phyloP scores from a whole-genome alignment of 2,797 vertebrate genomes.

The Pterois miles region DNA sequence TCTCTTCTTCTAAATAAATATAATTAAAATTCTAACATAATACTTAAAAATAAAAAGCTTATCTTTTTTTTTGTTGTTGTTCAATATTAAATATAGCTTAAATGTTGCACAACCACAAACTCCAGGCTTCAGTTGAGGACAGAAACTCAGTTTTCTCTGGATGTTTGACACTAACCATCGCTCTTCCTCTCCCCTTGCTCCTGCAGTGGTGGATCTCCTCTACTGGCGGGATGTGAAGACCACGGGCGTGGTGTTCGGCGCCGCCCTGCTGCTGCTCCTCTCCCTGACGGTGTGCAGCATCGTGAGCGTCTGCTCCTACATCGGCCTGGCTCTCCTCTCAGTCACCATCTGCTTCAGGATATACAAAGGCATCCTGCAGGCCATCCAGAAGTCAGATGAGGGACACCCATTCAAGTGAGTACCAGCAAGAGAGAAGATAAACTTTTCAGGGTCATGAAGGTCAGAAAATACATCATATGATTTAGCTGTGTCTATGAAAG shows the following conservation, averaged over 20 bases:
- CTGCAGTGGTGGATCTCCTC: constrained; percentile 93
- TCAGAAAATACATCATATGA: neutral
- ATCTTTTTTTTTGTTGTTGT: neutral
- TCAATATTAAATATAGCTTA: neutral
- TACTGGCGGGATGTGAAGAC: constrained; percentile 98
- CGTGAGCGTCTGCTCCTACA: constrained; percentile 93
- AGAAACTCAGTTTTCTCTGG: neutral
- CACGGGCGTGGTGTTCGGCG: constrained; percentile 94
- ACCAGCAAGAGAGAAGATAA: no score
- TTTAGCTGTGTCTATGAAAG: no score
- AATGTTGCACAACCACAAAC: neutral
- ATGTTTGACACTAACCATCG: neutral
- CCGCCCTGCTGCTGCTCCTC: constrained; percentile 92
- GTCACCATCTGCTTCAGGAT: constrained; percentile 97
- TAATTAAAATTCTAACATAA: neutral
- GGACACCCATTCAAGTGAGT: constrained; percentile 98
- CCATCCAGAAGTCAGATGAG: constrained; percentile 96
- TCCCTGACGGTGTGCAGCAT: constrained; percentile 96
- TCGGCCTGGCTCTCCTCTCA: constrained; percentile 93
- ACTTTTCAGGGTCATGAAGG: neutral
- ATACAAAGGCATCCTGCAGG: constrained; percentile 97
- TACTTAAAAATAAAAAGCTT: neutral
- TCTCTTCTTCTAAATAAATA: no score
- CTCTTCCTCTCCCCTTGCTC: neutral
- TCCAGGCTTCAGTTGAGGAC: neutral